Conservation (phyloP, 2,797 vertebrate genomes). For the Cynodonichthys magdalenae region DNA sequence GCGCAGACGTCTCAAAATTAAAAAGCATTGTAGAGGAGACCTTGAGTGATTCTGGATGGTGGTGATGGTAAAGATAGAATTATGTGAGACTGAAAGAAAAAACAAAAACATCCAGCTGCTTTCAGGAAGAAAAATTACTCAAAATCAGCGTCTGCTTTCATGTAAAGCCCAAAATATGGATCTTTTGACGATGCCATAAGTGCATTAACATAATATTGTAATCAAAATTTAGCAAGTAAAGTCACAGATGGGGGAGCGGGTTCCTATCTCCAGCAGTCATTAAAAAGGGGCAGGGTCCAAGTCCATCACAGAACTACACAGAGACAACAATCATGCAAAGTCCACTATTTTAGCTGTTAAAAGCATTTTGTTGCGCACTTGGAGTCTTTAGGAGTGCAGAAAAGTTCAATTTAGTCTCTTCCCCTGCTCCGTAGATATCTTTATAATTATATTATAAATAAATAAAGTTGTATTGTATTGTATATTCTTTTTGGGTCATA, state of each 20-base stretch:
- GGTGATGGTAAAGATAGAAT: conserved; percentile 10
- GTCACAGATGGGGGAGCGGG: neutral
- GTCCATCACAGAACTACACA: too few relatives aligned
- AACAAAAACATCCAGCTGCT: neutral
- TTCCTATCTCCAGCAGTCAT: too few relatives aligned
- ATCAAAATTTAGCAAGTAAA: conserved; percentile 1
- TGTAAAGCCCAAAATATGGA: neutral
- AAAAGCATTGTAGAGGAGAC: conserved; percentile 30
- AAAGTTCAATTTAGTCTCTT: too few relatives aligned
- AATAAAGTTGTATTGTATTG: too few relatives aligned
- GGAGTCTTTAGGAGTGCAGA: too few relatives aligned
- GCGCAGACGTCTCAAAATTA: conserved; percentile 46
- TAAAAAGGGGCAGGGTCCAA: too few relatives aligned
- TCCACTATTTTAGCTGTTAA: too few relatives aligned
- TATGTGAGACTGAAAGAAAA: neutral
- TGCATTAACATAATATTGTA: conserved; percentile 1
- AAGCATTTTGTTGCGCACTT: too few relatives aligned
- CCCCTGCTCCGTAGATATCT: too few relatives aligned
- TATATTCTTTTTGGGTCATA: too few relatives aligned
- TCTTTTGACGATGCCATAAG: conserved; percentile 5
- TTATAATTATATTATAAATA: too few relatives aligned
- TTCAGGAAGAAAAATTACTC: conserved; percentile 4
- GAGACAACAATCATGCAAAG: too few relatives aligned
- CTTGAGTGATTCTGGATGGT: conserved; percentile 14
- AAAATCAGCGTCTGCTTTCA: neutral